Base-by-base conservation (phyloP, 2,888 invertebrate genomes). In the Machimus atricapillus region DNA sequence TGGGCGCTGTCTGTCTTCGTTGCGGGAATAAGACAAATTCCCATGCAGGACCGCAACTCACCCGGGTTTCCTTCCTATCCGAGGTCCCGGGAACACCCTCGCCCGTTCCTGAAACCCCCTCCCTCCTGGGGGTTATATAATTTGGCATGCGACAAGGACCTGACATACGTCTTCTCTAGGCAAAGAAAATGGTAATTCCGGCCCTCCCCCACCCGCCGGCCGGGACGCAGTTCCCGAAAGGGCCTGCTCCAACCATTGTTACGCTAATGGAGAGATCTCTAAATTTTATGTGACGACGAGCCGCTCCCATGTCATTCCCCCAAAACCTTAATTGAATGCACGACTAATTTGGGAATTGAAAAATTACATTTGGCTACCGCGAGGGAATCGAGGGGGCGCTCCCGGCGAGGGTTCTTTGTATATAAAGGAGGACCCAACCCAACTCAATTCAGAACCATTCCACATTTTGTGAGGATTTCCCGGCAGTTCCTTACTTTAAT, bases 71-170 rank as follows among this genome's bases (percentile, higher is more conserved):
- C 12, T 12, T 27, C 66, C 27, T 66, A 9, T 9, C 1, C n/a
- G 23, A 3, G 6, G 23, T 23, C 23, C 23, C 23, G 14, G 40
- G 79, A n/a, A 14, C 31, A 16, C 27, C 1, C 9, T n/a, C 1
- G 16, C 66, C 66, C 23, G 1, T 34, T 34, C 14, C 37, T 23
- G 19, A n/a, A 74, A 34, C 34, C 23, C 19, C 31, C 86, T 6
- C 58, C n/a, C 86, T 77, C 58, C 19, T 77, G 16, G 9, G 19
- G 78, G 56, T 58, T 58, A 58, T 56, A 58, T 77, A 74, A 77
- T 77, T 86, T 86, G 77, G 58, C 86, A 86, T 86, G 23, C 78
- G 77, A 78, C 40, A 86, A 78, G 83, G 40, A 73, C 73, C 66
- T 73, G 73, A 83, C 83, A 83, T 83, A 83, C 58, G 37, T 83